Percentiles rank a stretch among this genome's conserved stretches.
Conservation (phyloP, 2,888 invertebrate genomes). For the Papilio elwesi region DNA sequence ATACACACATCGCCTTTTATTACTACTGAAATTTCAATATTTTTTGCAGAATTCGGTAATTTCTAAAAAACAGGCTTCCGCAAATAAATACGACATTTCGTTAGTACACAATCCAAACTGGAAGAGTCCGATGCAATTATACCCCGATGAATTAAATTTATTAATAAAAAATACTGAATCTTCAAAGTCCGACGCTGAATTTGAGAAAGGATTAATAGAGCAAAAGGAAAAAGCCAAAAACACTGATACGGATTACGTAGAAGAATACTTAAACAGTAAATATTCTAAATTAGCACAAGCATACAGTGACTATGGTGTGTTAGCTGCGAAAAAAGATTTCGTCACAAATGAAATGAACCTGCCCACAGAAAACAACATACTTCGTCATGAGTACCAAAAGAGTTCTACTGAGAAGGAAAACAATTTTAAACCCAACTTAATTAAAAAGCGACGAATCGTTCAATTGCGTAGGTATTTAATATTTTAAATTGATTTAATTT, state of each 20-base stretch:
- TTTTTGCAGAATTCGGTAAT: constrained; percentile 20
- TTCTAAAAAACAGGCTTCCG: background rate
- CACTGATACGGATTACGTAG: constrained; percentile 64
- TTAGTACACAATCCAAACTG: constrained; percentile 62
- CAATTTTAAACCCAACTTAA: constrained; percentile 4
- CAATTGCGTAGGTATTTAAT: constrained; percentile 40
- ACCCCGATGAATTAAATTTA: constrained; percentile 66
- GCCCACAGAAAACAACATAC: constrained; percentile 46
- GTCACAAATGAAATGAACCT: constrained; percentile 51
- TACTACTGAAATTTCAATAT: background rate
- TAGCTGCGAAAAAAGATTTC: constrained; percentile 60
- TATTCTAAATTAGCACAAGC: constrained; percentile 69
- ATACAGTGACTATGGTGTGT: constrained; percentile 76
- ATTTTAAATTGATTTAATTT: background rate
- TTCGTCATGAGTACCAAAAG: constrained; percentile 22
- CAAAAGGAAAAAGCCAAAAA: constrained; percentile 49
- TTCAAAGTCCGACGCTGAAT: constrained; percentile 49
- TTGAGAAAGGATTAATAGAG: constrained; percentile 44
- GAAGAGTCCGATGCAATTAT: constrained; percentile 69
- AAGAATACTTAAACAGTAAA: constrained; percentile 63
- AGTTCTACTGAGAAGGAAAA: constrained; percentile 19
- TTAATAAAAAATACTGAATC: constrained; percentile 57
- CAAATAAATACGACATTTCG: constrained; percentile 43
- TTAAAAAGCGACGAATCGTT: constrained; percentile 17
- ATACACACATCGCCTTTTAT: too few relatives aligned